phyloP scores from a whole-genome alignment of 1,140 invertebrate species.

The Drosophila arawakana region DNA sequence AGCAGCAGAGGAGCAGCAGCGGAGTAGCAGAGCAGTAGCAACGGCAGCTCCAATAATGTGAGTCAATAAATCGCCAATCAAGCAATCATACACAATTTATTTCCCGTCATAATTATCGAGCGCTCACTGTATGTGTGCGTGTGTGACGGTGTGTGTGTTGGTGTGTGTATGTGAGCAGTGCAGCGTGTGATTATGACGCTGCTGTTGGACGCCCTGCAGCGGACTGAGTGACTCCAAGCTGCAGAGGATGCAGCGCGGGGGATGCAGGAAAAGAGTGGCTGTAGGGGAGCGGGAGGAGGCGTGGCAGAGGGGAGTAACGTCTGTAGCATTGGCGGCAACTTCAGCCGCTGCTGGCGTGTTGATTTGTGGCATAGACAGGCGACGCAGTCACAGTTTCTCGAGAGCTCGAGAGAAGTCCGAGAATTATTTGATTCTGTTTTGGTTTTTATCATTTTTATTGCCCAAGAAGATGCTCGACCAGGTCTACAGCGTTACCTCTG shows the following conservation, averaged over 20 bases:
- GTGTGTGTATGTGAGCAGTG: slow-evolving; percentile 34
- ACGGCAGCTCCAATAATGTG: slow-evolving; percentile 81
- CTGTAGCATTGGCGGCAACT: slow-evolving; percentile 48
- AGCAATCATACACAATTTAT: slow-evolving; percentile 84
- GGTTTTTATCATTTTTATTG: slow-evolving; percentile 69
- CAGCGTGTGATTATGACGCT: slow-evolving; percentile 81
- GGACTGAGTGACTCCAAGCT: slow-evolving; percentile 45
- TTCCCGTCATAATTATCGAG: slow-evolving; percentile 83
- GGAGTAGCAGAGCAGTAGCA: slow-evolving; percentile 38
- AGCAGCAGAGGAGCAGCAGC: neutral
- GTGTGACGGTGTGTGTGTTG: slow-evolving; percentile 15
- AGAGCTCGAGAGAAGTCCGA: slow-evolving; percentile 16
- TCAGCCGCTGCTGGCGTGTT: slow-evolving; percentile 58
- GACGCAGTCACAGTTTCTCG: slow-evolving; percentile 21
- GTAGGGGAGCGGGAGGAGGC: neutral
- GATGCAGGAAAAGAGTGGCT: neutral
- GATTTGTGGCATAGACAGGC: slow-evolving; percentile 79
- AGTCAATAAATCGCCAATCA: slow-evolving; percentile 84
- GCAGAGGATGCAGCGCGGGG: slow-evolving; percentile 6
- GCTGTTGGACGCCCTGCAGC: slow-evolving; percentile 77
- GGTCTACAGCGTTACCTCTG: neutral
- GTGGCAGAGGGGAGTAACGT: slow-evolving; percentile 9
- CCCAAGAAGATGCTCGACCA: slow-evolving; percentile 30
- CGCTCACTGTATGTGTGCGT: slow-evolving; percentile 19
- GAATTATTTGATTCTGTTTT: slow-evolving; percentile 64